Conservation (phyloP, 2,113 vertebrate genomes). For the Peucedramus taeniatus region DNA sequence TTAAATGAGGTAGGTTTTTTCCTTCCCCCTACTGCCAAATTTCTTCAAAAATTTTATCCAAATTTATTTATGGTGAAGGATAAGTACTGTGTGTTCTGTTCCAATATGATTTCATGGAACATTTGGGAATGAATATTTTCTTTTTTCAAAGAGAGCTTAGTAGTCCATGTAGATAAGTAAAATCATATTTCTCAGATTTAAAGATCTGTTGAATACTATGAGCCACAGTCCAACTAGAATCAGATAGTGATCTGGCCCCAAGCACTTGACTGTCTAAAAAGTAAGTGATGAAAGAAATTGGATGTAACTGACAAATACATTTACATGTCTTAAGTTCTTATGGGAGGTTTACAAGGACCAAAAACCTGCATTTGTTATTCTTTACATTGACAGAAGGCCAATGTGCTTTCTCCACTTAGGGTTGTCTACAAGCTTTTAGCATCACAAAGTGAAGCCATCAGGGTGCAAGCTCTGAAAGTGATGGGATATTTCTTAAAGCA, state of each 20-base stretch:
- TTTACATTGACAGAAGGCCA: not conserved
- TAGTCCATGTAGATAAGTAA: not conserved
- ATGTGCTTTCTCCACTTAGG: slow-evolving; percentile 67
- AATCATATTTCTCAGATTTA: not conserved
- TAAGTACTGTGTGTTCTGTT: not conserved
- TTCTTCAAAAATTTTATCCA: not conserved
- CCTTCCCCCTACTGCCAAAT: too few relatives aligned
- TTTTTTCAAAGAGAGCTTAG: not conserved
- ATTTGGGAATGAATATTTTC: not conserved
- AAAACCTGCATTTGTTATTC: not conserved
- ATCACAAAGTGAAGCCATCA: slow-evolving; percentile 91
- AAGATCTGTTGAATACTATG: not conserved
- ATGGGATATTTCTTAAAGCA: slow-evolving; percentile 96
- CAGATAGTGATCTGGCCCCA: not conserved
- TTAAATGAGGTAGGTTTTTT: not conserved
- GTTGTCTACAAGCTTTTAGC: slow-evolving; percentile 95
- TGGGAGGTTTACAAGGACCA: not conserved
- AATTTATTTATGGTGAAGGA: not conserved
- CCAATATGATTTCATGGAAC: not conserved
- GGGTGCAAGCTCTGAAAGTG: slow-evolving; percentile 95
- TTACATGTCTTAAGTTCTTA: not conserved
- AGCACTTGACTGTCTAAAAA: not conserved
- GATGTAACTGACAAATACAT: not conserved
- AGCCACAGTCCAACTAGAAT: not conserved
- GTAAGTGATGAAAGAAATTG: not conserved